Conservation (phyloP, 2,113 vertebrate genomes). For the Stercorarius parasiticus region DNA sequence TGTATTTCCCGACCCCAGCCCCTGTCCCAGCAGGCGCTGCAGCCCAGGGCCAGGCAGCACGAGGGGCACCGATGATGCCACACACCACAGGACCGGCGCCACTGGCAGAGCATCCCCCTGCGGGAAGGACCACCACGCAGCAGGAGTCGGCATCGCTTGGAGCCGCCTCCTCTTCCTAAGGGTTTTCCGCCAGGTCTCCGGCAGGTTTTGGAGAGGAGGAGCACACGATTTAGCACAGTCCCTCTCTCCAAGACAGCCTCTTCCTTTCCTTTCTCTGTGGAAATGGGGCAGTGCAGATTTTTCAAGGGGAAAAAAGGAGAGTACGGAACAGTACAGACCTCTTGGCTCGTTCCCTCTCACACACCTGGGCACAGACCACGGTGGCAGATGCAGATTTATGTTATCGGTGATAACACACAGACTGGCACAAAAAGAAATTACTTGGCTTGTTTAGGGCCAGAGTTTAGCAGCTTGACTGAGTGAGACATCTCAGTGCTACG, state of each 20-base stretch:
- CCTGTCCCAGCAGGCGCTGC: no score
- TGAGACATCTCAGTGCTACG: neutral
- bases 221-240: neutral
- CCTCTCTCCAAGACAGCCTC: neutral
- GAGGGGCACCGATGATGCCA: no score
- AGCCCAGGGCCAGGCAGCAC: no score
- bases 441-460: neutral
- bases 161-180: neutral
- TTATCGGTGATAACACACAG: neutral
- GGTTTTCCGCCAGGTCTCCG: neutral
- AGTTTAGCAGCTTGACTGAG: neutral
- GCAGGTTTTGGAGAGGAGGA: neutral
- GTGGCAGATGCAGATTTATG: neutral
- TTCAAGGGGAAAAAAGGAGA: neutral
- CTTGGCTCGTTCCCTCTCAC: neutral
- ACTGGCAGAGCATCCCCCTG: rapidly evolving
- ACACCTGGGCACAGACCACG: neutral
- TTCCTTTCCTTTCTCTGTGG: neutral
- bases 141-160: rapidly evolving
- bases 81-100: rapidly evolving
- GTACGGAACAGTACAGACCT: rapidly evolving
- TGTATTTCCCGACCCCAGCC: rapidly evolving
- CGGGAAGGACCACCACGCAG: neutral
- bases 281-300: neutral
- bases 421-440: neutral